A percentile compares a stretch with the other conserved stretches of the same genome.
Evolutionary conservation across 2,888 invertebrate species (phyloP).

Genomic region (Pseudoips prasinana): DNA sequence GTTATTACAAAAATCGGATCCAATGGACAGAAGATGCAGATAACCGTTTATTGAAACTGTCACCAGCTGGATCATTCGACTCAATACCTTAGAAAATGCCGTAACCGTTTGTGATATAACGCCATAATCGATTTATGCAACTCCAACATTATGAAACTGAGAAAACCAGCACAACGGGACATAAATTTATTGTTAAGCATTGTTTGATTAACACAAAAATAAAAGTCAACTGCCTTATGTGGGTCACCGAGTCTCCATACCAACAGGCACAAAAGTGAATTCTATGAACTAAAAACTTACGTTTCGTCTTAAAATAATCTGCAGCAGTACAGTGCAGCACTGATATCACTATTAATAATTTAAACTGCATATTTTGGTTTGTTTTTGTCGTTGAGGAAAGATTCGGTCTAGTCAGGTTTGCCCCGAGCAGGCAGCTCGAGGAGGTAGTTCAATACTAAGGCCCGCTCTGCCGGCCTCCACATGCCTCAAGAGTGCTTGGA

Average conservation of each 20-base stretch:
- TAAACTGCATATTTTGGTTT: constrained; percentile 59
- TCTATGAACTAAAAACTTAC: too few relatives aligned
- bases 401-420: constrained; percentile 34
- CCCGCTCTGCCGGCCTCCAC: constrained; percentile 46
- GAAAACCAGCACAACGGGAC: constrained; percentile 13
- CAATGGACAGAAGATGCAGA: too few relatives aligned
- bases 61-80: constrained; percentile 11
- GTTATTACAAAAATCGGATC: too few relatives aligned
- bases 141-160: constrained; percentile 38
- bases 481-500: constrained; percentile 42
- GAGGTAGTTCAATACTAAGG: constrained; percentile 63
- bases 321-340: constrained; percentile 58
- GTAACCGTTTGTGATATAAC: constrained; percentile 41
- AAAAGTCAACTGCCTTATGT: constrained; percentile 16
- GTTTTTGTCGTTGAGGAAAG: background rate
- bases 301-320: constrained; percentile 71
- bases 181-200: constrained; percentile 2
- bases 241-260: too few relatives aligned
- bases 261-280: too few relatives aligned
- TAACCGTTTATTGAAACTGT: background rate
- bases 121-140: constrained; percentile 44
- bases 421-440: constrained; percentile 60
- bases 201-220: constrained; percentile 36
- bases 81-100: constrained; percentile 23
- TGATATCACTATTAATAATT: constrained; percentile 66